Percentiles rank a stretch among this genome's conserved stretches.
Conservation (phyloP, 2,888 invertebrate species). For the Cephonodes hylas region DNA sequence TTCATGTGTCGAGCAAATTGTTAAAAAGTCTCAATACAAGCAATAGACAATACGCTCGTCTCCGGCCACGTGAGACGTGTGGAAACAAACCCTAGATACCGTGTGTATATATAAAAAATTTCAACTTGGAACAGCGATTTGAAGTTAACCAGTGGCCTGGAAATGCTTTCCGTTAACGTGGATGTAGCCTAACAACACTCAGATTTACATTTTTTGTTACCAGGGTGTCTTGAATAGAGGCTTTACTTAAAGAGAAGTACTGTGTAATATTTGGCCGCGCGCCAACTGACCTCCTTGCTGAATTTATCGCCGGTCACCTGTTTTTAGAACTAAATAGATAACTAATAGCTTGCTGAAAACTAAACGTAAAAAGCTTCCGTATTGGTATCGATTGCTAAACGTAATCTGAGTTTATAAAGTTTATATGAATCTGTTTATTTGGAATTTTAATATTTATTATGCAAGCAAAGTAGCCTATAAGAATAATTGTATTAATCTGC, state of each 20-base stretch:
- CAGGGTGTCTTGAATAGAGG: constrained; percentile 20
- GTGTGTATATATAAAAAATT: too few relatives aligned
- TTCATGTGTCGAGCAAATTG: too few relatives aligned
- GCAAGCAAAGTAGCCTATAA: too few relatives aligned
- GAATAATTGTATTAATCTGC: too few relatives aligned
- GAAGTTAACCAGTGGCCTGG: background rate
- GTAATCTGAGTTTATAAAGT: background rate
- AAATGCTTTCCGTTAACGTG: background rate
- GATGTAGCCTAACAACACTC: background rate
- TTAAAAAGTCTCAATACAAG: too few relatives aligned
- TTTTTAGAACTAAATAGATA: constrained; percentile 11
- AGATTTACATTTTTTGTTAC: background rate
- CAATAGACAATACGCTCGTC: too few relatives aligned
- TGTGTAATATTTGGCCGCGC: constrained; percentile 27
- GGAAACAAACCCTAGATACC: too few relatives aligned
- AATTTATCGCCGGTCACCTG: constrained; percentile 20
- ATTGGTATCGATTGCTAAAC: background rate
- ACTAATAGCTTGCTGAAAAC: too few relatives aligned
- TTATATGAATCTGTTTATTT: background rate
- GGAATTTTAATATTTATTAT: too few relatives aligned
- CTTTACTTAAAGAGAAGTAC: constrained; percentile 26
- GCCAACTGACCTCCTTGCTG: constrained; percentile 20
- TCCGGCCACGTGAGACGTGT: too few relatives aligned
- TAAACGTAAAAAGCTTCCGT: too few relatives aligned
- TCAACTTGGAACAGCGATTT: background rate